These are phyloP conservation scores for Ephydatia muelleri DNA, from an alignment of 37 sponge, comb jelly and placozoan species.

Conservation along the genomic window DNA sequence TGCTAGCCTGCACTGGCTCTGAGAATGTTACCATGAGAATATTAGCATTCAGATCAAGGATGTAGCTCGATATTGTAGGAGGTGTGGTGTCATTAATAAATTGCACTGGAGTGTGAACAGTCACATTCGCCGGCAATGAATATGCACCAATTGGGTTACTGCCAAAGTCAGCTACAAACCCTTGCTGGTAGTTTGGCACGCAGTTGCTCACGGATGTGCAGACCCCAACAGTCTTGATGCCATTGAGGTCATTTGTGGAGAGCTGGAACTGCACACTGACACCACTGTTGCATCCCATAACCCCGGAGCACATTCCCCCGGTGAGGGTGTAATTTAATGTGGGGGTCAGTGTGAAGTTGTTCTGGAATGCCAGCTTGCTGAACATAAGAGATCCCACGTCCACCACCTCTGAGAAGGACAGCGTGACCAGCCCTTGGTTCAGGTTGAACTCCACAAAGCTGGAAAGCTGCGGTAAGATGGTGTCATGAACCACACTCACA, in stretches of 20 bases:
- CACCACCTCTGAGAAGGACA: conserved; percentile 82
- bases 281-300: conserved; percentile 41
- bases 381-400: conserved; percentile 63
- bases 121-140: conserved; percentile 17
- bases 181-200: conserved; percentile 49
- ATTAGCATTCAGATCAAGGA: conserved; percentile 70
- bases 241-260: conserved; percentile 61
- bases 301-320: conserved; percentile 32
- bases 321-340: conserved; percentile 25
- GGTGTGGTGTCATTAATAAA: conserved; percentile 58
- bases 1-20: conserved; percentile 68
- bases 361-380: conserved; percentile 62
- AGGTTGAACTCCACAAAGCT: conserved; percentile 75
- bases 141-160: conserved; percentile 24
- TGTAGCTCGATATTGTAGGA: conserved; percentile 55
- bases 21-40: conserved; percentile 75
- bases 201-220: conserved; percentile 77
- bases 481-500: conserved; percentile 13
- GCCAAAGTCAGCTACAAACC: conserved; percentile 56
- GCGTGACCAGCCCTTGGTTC: conserved; percentile 47
- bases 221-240: conserved; percentile 59
- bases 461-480: conserved; percentile 25
- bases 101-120: conserved; percentile 22
- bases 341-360: conserved; percentile 16
- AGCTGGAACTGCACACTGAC: conserved; percentile 43